Conservation (phyloP, 2,797 vertebrate species). For the Ceryle rudis region DNA sequence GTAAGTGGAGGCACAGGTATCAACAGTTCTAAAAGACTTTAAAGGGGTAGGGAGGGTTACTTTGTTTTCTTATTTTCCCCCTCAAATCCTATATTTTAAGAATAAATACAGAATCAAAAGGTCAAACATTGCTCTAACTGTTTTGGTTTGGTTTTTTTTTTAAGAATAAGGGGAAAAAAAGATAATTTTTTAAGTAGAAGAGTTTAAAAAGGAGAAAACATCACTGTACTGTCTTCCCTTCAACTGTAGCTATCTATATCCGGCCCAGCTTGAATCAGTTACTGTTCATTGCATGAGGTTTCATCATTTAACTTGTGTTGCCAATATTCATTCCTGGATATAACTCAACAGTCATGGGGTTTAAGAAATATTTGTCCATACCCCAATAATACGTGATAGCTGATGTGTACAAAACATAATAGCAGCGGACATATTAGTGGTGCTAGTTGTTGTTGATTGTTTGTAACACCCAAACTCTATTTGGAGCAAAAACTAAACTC, state of each 20-base stretch:
- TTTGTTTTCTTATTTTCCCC: neutral
- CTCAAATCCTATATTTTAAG: neutral
- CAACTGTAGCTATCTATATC: constrained; percentile 2
- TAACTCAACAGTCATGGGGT: constrained; percentile 39
- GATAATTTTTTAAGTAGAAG: neutral
- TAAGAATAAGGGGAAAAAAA: neutral
- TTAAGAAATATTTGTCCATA: constrained; percentile 37
- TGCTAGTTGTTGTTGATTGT: neutral
- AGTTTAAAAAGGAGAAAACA: constrained; percentile 1
- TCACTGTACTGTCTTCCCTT: neutral
- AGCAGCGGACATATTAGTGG: neutral
- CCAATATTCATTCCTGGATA: constrained; percentile 53
- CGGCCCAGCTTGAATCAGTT: constrained; percentile 38
- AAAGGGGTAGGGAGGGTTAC: neutral
- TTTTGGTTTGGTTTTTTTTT: neutral
- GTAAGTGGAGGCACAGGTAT: neutral
- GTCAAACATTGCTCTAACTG: neutral
- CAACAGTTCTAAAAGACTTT: neutral
- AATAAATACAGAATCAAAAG: neutral
- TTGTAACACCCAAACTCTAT: neutral
- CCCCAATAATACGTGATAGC: neutral
- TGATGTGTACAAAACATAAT: neutral
- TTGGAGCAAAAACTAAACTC: neutral
- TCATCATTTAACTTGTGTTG: constrained; percentile 54
- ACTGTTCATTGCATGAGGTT: constrained; percentile 36